Conservation (phyloP, 2,113 vertebrate species). For the Cricetomys ansorgei region DNA sequence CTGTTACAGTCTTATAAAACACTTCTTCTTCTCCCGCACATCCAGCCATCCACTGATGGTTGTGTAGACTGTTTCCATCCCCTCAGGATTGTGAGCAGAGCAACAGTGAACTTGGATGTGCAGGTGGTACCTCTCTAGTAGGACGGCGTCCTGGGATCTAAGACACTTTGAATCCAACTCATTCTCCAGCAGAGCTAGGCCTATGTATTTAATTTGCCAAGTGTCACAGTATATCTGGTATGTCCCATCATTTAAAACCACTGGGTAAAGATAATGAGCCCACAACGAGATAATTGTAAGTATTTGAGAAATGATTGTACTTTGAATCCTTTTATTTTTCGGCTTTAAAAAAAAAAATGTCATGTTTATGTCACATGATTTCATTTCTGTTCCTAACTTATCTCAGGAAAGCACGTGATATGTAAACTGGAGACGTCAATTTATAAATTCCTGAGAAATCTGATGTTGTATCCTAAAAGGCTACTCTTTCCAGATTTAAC, state of each 20-base stretch:
- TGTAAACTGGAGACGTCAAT: constrained; percentile 48
- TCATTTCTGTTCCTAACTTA: constrained; percentile 33
- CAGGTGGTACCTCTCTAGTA: not conserved
- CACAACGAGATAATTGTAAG: not conserved
- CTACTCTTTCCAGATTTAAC: not conserved
- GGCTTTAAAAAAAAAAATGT: constrained; percentile 11
- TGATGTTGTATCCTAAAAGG: constrained; percentile 26
- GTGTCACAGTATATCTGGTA: not conserved
- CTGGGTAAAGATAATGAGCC: not conserved
- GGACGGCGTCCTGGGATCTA: not conserved
- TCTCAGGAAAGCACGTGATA: constrained; percentile 15
- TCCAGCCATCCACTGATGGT: fast-evolving
- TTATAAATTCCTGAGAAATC: constrained; percentile 41
- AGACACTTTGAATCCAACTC: not conserved
- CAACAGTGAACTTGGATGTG: too few species aligned
- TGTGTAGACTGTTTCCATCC: not conserved
- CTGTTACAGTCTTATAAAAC: not conserved
- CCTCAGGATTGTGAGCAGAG: not conserved
- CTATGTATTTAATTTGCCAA: not conserved
- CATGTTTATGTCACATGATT: not conserved
- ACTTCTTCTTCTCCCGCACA: not conserved
- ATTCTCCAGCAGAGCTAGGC: not conserved
- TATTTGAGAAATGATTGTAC: not conserved
- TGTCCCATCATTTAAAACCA: not conserved
- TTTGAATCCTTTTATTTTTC: constrained; percentile 42